Conservation (phyloP, 2,797 vertebrate species). For the Epinephelus coioides region DNA sequence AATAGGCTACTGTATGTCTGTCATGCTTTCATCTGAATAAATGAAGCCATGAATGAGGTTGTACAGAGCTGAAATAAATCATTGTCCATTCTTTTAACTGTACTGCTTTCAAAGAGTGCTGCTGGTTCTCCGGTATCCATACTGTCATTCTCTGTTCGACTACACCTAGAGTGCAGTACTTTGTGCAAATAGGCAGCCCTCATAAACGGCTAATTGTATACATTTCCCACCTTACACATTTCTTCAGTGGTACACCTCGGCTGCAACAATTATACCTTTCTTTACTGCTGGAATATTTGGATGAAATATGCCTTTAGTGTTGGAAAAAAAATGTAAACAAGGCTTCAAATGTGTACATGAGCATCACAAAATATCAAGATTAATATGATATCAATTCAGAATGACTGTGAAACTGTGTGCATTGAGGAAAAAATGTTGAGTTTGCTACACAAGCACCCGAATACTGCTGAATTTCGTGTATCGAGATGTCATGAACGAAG, state of each 20-base stretch:
- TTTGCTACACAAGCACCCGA: slow-evolving; percentile 80
- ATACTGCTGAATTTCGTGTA: slow-evolving; percentile 63
- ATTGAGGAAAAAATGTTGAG: slow-evolving; percentile 37
- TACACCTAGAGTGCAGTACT: slow-evolving; percentile 54
- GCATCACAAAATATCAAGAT: slow-evolving; percentile 42
- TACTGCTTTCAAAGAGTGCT: slow-evolving; percentile 62
- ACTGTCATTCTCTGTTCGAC: slow-evolving; percentile 39
- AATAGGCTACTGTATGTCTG: slow-evolving; percentile 84
- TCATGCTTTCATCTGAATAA: slow-evolving; percentile 80
- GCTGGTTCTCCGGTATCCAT: slow-evolving; percentile 74
- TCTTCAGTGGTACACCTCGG: slow-evolving; percentile 18
- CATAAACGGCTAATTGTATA: slow-evolving; percentile 27
- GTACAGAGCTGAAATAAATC: slow-evolving; percentile 73
- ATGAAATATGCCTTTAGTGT: slow-evolving; percentile 49
- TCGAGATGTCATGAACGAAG: slow-evolving; percentile 49
- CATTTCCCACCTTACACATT: slow-evolving; percentile 36
- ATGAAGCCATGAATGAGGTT: slow-evolving; percentile 81
- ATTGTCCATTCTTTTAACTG: slow-evolving; percentile 39
- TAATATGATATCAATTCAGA: slow-evolving; percentile 16
- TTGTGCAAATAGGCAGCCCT: slow-evolving; percentile 70
- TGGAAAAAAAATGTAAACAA: slow-evolving; percentile 57
- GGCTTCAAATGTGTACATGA: slow-evolving; percentile 48
- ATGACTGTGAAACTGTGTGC: slow-evolving; percentile 33
- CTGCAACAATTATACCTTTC: slow-evolving; percentile 33
- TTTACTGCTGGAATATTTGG: slow-evolving; percentile 46